Evolutionary conservation across 1,140 invertebrate species (phyloP), one percentile per base, ranked within the genome.

Genomic region (Drosophila miranda): DNA sequence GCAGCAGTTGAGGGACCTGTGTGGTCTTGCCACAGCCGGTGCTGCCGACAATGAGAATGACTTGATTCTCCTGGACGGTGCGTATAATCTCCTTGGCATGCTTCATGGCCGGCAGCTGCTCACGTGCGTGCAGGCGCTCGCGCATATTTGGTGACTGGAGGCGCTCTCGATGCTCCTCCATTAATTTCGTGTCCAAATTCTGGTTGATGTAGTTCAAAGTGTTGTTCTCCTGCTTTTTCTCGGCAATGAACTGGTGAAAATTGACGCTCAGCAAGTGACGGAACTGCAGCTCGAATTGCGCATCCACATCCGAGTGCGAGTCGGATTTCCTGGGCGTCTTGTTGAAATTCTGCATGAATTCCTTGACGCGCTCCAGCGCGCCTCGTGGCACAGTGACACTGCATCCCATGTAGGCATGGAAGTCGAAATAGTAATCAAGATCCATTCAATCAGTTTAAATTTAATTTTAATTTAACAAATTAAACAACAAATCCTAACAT

Each of bases 1-100:
- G 92, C 75, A 99, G 95, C 76, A 96, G 95, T 92, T 99, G 98
- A 13, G 96, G 94, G 7, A 90, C 94, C 92, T 97, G 96, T 6
- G 96, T 98, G 43, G 96, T 97, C 92, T 98, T 98, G 16, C 96
- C 97, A 92, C 96, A 97, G n/a, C 96, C 96, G 42, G 96, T 97
- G 78, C 96, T 95, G 34, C 96, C 96, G 75, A 95, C 95, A 30
- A 97, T 94, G 1, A 97, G 93, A 26, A 94, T 91, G 1, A 97
- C 94, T 90, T 95, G 94, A 92, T 95, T 95, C 9, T 93, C 82
- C 4, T 92, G 72, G 30, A 96, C 90, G 4, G 93, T 67, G 64
- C 94, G 79, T 16, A 96, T 67, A 51, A 96, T 93, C 28, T 94
- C 91, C 1, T 91, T 60, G 60, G 89, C 91, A 75, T 93, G 94